Conservation (phyloP, 2,888 invertebrate species). For the Miltochrista miniata region DNA sequence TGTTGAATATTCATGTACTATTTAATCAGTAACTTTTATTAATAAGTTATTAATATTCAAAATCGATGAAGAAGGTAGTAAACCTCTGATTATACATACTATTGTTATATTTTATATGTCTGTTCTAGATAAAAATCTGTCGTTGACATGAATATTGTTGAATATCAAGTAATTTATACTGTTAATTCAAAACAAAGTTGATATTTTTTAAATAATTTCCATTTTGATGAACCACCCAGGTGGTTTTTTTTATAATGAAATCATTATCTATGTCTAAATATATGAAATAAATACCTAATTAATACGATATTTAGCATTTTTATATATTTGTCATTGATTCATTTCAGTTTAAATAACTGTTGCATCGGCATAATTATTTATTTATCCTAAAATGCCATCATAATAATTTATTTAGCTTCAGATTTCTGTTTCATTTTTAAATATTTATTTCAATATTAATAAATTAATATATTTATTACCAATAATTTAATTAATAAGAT, state of each 20-base stretch:
- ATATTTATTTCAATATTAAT: too few species aligned
- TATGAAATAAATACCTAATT: background rate
- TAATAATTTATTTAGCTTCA: too few species aligned
- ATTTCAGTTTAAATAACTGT: background rate
- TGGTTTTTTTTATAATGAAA: constrained; percentile 5
- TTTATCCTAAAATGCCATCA: too few species aligned
- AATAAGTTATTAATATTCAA: constrained; percentile 18
- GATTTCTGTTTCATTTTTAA: too few species aligned
- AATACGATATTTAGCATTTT: background rate
- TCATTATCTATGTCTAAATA: background rate
- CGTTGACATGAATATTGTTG: constrained; percentile 8
- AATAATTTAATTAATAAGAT: too few species aligned
- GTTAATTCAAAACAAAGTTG: constrained; percentile 10
- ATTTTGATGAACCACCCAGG: constrained; percentile 10
- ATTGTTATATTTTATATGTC: constrained; percentile 25
- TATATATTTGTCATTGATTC: constrained; percentile 1
- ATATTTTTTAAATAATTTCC: constrained; percentile 7
- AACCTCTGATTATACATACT: constrained; percentile 14
- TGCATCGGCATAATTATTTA: background rate
- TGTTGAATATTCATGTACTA: constrained; percentile 14
- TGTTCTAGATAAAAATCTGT: constrained; percentile 14
- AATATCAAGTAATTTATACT: constrained; percentile 7
- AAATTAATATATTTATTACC: too few species aligned
- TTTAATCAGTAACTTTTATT: constrained; percentile 11
- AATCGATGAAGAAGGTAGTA: constrained; percentile 12